Evolutionary conservation across 2,113 vertebrate species (phyloP).

Genomic region (Pelvicachromis taeniatus): DNA sequence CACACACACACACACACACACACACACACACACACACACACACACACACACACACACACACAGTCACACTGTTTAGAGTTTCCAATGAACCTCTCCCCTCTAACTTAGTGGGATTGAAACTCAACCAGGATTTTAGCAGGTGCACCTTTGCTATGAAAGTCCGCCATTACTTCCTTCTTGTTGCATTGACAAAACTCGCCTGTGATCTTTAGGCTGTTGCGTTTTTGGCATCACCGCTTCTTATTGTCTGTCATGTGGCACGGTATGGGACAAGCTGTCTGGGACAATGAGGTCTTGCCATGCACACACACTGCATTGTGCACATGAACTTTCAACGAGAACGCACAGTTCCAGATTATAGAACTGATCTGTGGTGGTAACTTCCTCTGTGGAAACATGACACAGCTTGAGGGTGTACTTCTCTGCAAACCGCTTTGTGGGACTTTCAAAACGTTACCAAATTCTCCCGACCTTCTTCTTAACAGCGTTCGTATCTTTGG

Average conservation of each 20-base stretch:
- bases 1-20: too few relatives aligned
- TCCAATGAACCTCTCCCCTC: too few relatives aligned
- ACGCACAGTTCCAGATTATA: neutral
- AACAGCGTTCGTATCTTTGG: neutral
- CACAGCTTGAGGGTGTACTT: neutral
- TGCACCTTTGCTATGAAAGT: neutral
- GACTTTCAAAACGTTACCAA: neutral
- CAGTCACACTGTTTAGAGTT: too few relatives aligned
- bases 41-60: too few relatives aligned
- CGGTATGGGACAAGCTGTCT: neutral
- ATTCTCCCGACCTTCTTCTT: neutral
- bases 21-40: too few relatives aligned
- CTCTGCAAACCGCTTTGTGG: neutral
- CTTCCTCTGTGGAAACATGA: neutral
- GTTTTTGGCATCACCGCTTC: neutral
- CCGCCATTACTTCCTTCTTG: neutral
- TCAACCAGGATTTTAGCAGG: accelerated
- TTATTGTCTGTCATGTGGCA: neutral
- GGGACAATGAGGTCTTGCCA: neutral
- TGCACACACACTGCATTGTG: accelerated
- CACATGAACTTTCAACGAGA: neutral
- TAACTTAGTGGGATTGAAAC: too few relatives aligned
- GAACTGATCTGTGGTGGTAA: neutral
- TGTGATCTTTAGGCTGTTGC: neutral
- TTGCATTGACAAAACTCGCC: neutral